Evolutionary conservation across 2,113 vertebrate genomes (phyloP), one percentile per base, ranked within the genome.

Genomic region (Petromus typicus): DNA sequence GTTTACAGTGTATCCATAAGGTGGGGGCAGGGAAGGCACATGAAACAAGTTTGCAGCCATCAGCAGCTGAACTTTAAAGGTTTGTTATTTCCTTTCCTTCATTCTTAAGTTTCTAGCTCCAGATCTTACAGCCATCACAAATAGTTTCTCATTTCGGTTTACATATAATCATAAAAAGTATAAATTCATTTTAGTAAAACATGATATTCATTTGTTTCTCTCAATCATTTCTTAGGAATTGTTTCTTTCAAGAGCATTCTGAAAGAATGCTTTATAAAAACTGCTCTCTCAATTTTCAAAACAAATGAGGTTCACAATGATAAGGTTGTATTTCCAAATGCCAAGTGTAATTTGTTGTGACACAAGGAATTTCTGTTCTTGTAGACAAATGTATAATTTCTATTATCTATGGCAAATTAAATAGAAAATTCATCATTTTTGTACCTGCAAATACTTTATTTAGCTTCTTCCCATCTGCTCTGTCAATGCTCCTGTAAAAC

Each of bases 391-490:
- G 18, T 80, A 97, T 69, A 75, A 48, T 25, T 75, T 92, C 93
- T 93, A 57, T 81, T 97, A 94, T 98, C 97, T 95, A 97, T 54
- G 90, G 81, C 92, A 98, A 96, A 96, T 97, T 97, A 95, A 93
- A 96, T 76, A 88, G 92, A 83, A 97, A 96, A 90, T 34, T 91
- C 81, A 89, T 96, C 96, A 86, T 96, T 97, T n/a, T 91, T 86
- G 40, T 98, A 98, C 97, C 98, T 98, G 96, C 95, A 95, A 95
- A 80, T 97, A 88, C 92, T 98, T 98, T 98, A 98, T 98, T 98
- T 98, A 96, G 82, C 97, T 92, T 97, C 64, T 43, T 95, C 97
- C 97, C 98, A 98, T 98, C 98, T 99, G 98, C 95, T 98, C 89
- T 89, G 95, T 95, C 98, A 97, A 98, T 93, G 91, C 88, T 98